Conservation (phyloP, 2,888 invertebrate genomes). For the Lydus trimaculatus region DNA sequence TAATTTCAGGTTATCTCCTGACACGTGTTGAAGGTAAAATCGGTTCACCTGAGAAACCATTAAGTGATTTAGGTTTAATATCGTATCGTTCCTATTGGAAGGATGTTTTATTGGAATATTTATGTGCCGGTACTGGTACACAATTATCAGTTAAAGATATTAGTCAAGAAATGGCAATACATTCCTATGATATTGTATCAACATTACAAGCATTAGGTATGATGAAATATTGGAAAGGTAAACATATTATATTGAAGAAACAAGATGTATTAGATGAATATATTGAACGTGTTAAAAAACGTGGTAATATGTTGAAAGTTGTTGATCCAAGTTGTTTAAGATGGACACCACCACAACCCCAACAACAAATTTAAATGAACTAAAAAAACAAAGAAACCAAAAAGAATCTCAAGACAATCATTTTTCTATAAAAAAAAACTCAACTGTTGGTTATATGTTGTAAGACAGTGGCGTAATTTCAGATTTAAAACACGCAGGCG, state of each 20-base stretch:
- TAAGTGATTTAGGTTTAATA: slow-evolving; percentile 96
- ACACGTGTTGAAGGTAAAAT: slow-evolving; percentile 96
- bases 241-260: slow-evolving; percentile 94
- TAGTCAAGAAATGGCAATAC: slow-evolving; percentile 92
- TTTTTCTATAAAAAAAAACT: background rate
- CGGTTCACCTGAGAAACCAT: slow-evolving; percentile 98
- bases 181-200: slow-evolving; percentile 97
- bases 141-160: slow-evolving; percentile 92
- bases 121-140: slow-evolving; percentile 88
- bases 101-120: slow-evolving; percentile 89
- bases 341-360: slow-evolving; percentile 79
- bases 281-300: slow-evolving; percentile 79
- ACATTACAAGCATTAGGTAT: slow-evolving; percentile 95
- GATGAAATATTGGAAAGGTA: slow-evolving; percentile 97
- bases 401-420: slow-evolving; percentile 2
- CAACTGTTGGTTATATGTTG: background rate
- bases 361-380: background rate
- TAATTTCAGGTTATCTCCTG: slow-evolving; percentile 84
- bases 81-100: slow-evolving; percentile 99
- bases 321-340: slow-evolving; percentile 88
- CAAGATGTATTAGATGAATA: slow-evolving; percentile 95
- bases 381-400: background rate
- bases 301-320: slow-evolving; percentile 80
- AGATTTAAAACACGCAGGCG: no score
- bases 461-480: no score